Evolutionary conservation across 2,888 invertebrate genomes (phyloP).

Genomic region (Steinernema scapterisci): DNA sequence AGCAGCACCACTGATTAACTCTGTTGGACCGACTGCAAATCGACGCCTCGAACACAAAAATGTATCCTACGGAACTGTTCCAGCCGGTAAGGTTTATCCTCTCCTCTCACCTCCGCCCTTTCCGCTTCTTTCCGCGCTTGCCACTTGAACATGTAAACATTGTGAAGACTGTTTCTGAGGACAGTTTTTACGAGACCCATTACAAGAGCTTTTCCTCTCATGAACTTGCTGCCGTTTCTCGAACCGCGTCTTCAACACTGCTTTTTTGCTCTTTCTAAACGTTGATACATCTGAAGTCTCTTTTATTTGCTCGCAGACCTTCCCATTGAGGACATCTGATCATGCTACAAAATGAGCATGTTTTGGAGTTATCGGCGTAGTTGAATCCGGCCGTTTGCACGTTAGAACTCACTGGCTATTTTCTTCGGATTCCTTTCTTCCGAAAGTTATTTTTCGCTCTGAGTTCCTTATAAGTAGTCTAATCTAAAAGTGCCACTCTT

Average conservation of each 20-base stretch:
- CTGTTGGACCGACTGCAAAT: not conserved
- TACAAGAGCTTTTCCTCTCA: not conserved
- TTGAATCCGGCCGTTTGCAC: no score
- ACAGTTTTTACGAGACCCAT: not conserved
- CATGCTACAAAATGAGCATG: not conserved
- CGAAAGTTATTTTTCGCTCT: not conserved
- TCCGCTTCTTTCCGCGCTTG: not conserved
- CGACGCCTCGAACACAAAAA: not conserved
- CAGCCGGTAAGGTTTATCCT: constrained; percentile 20
- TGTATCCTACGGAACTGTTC: not conserved
- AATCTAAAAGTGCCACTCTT: no score
- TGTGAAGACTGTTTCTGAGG: not conserved
- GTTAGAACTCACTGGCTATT: no score
- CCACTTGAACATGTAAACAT: constrained; percentile 29
- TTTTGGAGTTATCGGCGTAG: not conserved
- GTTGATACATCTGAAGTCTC: no score
- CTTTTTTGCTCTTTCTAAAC: no score
- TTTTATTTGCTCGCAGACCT: no score
- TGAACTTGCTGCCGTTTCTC: no score
- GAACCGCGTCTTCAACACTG: no score
- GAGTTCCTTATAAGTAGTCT: no score
- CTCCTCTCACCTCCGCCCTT: not conserved
- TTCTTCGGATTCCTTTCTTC: not conserved
- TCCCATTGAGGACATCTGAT: no score
- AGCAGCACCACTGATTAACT: not conserved